Base-by-base conservation (phyloP, 2,888 invertebrate species). In the Idaea dimidiata region DNA sequence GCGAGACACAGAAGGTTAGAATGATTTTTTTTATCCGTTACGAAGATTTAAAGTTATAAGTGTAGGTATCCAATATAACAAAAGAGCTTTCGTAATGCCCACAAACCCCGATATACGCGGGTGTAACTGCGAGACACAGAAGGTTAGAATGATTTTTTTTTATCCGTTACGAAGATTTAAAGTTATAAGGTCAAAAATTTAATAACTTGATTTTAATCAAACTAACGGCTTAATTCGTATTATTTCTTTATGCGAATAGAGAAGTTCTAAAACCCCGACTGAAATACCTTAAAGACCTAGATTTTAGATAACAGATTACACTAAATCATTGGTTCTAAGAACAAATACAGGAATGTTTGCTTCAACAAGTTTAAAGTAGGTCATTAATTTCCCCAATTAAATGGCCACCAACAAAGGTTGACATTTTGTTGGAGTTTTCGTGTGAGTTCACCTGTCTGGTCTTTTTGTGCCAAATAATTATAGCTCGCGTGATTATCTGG, bases 381-480 rank as follows among this genome's bases (percentile, higher is more conserved):
- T 43, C 43, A 43, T 43, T 43, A 43, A 43, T 43, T 43, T 43
- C 43, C 8, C 43, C 43, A 43, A 43, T 43, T 43, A 43, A 43
- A 43, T 43, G 43, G 43, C 43, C 43, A 43, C 43, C 43, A 43
- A 43, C 43, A 43, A 43, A 43, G 43, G 43, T 43, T 43, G 43
- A 43, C 43, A 43, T 43, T 43, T 43, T 43, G 43, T 14, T 8
- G 43, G 10, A 43, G 3, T 43, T 43, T 10, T 43, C 43, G 43
- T 43, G 43, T 32, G 6, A 32, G n/a, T 14, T 43, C 43, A 43
- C 43, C 43, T 43, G 43, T 43, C 43, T 43, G 8, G 43, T 43
- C 43, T 43, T 43, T 43, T 43, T 43, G 43, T 14, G 43, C 10
- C 1, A 43, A 8, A 43, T 43, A 43, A 43, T 43, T 43, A 43